Conservation (phyloP, 2,113 vertebrate species). For the Trogon surrucura region DNA sequence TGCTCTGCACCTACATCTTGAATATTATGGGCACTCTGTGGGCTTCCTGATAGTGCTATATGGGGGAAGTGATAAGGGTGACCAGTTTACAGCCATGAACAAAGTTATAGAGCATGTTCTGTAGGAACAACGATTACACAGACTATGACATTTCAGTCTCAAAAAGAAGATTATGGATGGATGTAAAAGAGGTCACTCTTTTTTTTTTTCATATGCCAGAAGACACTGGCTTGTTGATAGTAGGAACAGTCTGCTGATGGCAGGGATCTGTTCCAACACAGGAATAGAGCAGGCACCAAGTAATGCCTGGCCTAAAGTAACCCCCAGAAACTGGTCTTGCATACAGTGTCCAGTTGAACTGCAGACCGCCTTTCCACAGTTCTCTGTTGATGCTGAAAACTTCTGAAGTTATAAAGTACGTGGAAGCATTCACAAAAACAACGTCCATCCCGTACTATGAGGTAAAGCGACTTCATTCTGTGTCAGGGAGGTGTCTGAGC, state of each 20-base stretch:
- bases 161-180: not conserved
- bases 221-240: not conserved
- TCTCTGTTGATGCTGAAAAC: not conserved
- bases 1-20: not conserved
- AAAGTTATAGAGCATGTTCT: not conserved
- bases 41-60: not conserved
- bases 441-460: rapidly evolving
- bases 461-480: not conserved
- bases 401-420: rapidly evolving
- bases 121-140: not conserved
- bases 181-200: not conserved
- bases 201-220: too few relatives aligned
- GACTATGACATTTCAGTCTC: not conserved
- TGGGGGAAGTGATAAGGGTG: not conserved
- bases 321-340: not conserved
- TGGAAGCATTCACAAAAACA: not conserved
- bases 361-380: not conserved
- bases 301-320: not conserved
- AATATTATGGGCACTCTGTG: rapidly evolving
- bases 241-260: rapidly evolving
- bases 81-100: not conserved
- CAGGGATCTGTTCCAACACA: not conserved
- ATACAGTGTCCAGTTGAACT: too few relatives aligned
- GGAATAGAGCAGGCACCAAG: not conserved
- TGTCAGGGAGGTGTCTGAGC: not conserved